Percentiles rank a stretch among this genome's conserved stretches.
Conservation (phyloP, 2,797 vertebrate genomes). For the Enteromius mattozi region DNA sequence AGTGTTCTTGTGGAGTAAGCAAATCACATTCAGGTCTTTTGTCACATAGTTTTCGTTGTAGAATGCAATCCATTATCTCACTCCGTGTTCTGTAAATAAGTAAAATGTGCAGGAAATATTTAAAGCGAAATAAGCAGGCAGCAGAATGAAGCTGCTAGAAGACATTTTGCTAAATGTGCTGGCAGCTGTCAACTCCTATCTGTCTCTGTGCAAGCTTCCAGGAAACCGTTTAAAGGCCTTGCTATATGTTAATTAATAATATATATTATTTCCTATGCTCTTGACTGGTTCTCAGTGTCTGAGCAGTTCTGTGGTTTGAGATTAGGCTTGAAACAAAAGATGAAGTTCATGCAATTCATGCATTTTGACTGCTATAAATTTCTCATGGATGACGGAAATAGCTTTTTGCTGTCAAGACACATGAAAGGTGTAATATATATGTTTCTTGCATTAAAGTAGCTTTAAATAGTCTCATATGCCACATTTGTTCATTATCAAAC, state of each 20-base stretch:
- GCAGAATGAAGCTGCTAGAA: conserved; percentile 63
- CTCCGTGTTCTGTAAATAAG: conserved; percentile 43
- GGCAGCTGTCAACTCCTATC: conserved; percentile 66
- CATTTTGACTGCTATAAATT: conserved; percentile 48
- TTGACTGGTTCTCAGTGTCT: background rate
- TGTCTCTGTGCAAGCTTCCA: conserved; percentile 66
- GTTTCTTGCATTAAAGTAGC: background rate
- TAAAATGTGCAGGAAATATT: conserved; percentile 56
- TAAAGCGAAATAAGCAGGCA: conserved; percentile 56
- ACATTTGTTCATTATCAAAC: background rate
- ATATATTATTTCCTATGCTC: background rate
- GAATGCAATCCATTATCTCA: conserved; percentile 34
- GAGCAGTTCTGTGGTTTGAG: conserved; percentile 21
- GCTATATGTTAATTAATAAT: conserved; percentile 65
- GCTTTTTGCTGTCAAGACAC: conserved; percentile 19
- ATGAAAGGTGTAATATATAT: background rate
- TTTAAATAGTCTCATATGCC: background rate
- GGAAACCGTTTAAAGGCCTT: conserved; percentile 70
- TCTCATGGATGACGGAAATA: conserved; percentile 55
- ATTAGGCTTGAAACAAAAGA: conserved; percentile 7
- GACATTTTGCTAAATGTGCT: conserved; percentile 63
- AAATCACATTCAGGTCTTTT: conserved; percentile 9
- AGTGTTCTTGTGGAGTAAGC: background rate
- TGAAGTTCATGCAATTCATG: conserved; percentile 5
- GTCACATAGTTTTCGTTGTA: conserved; percentile 9